These are phyloP conservation scores for Acanthococcus lagerstroemiae DNA, from an alignment of 2,888 invertebrate species.

Conservation along the genomic window DNA sequence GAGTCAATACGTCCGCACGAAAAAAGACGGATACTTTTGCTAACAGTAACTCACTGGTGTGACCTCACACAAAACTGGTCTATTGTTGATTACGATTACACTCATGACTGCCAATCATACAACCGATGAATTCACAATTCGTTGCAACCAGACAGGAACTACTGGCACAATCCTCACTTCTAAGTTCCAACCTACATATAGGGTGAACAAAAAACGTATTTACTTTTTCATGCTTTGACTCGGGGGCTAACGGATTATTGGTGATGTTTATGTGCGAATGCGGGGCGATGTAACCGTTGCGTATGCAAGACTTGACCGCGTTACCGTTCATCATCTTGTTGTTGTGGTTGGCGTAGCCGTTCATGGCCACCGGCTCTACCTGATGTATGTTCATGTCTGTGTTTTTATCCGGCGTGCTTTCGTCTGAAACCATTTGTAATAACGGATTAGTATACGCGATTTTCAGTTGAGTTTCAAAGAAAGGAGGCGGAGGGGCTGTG, in stretches of 20 bases:
- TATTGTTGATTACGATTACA: no score
- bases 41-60: no score
- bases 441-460: no score
- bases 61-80: no score
- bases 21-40: no score
- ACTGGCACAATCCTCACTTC: not conserved
- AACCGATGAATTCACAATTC: not conserved
- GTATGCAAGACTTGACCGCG: constrained; percentile 42
- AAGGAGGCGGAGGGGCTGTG: no score
- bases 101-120: no score
- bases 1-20: no score
- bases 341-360: constrained; percentile 41
- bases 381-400: constrained; percentile 38
- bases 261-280: constrained; percentile 55
- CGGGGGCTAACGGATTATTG: constrained; percentile 63
- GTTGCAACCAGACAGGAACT: not conserved
- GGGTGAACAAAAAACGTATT: constrained; percentile 37
- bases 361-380: constrained; percentile 38
- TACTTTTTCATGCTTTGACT: constrained; percentile 56
- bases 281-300: constrained; percentile 47
- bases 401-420: constrained; percentile 41
- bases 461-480: no score
- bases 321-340: constrained; percentile 44
- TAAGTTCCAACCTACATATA: not conserved
- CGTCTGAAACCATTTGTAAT: no score